Conservation (phyloP, 2,888 invertebrate species). For the Cephus pygmeus region DNA sequence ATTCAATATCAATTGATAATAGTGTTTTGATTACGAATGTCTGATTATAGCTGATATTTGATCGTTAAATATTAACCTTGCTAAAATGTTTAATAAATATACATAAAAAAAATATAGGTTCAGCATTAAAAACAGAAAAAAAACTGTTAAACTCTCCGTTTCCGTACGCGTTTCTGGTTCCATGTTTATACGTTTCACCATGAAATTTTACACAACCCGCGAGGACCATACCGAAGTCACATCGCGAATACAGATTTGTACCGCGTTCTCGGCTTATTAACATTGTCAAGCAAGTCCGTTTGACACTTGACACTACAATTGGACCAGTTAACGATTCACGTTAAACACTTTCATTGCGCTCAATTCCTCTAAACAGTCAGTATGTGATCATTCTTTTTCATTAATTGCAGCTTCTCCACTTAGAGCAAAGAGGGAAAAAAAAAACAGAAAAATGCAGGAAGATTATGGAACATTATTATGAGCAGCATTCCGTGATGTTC, state of each 20-base stretch:
- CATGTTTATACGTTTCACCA: neutral
- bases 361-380: neutral
- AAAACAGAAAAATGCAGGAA: neutral
- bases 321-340: constrained; percentile 34
- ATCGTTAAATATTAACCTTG: neutral
- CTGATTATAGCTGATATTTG: neutral
- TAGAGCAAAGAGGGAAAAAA: neutral
- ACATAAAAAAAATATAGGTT: neutral
- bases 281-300: constrained; percentile 25
- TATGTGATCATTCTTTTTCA: neutral
- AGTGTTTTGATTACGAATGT: neutral
- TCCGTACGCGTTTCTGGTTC: neutral
- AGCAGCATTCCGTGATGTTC: constrained; percentile 13
- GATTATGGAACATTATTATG: neutral
- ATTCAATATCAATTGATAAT: neutral
- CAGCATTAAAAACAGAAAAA: neutral
- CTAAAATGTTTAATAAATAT: neutral
- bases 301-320: constrained; percentile 47
- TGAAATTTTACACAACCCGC: constrained; percentile 18
- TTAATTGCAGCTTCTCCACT: neutral
- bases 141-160: neutral
- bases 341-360: neutral
- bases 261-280: constrained; percentile 17
- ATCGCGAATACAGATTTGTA: constrained; percentile 32
- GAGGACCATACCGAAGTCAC: constrained; percentile 11